Percentiles rank a stretch among this genome's conserved stretches.
These are phyloP conservation scores for Eurosta solidaginis DNA, from an alignment of 1,140 invertebrate species.

Conservation along the genomic window DNA sequence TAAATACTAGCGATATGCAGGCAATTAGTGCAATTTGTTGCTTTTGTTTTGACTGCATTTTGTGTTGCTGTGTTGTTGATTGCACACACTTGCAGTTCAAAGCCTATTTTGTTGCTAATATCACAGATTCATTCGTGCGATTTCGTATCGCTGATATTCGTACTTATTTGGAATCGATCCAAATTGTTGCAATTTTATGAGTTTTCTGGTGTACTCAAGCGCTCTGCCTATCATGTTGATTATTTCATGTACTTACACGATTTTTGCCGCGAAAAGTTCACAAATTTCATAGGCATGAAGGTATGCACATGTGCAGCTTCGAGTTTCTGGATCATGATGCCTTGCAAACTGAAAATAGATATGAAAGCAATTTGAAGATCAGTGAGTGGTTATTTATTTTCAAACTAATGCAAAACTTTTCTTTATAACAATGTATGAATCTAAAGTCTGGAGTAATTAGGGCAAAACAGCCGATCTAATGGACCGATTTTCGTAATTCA, in stretches of 20 bases:
- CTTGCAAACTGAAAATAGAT: not conserved
- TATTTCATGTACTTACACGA: not conserved
- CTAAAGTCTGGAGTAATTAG: too few species aligned
- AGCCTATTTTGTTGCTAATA: constrained; percentile 13
- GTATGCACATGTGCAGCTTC: not conserved
- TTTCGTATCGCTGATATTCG: not conserved
- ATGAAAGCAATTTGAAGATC: not conserved
- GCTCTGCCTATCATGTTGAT: constrained; percentile 4
- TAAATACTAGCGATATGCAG: constrained; percentile 36
- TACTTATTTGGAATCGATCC: not conserved
- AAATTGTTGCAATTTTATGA: not conserved
- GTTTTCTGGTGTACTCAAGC: not conserved
- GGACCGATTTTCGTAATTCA: too few species aligned
- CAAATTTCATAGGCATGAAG: not conserved
- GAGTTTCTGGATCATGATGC: not conserved
- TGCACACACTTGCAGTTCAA: not conserved
- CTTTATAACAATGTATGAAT: too few species aligned
- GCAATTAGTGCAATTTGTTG: constrained; percentile 32
- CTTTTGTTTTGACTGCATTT: constrained; percentile 29
- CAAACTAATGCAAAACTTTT: too few species aligned
- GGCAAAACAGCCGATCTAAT: too few species aligned
- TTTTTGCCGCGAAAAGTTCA: too few species aligned
- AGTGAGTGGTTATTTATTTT: not conserved
- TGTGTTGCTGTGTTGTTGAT: not conserved
- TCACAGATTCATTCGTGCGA: constrained; percentile 30